phyloP scores from a whole-genome alignment of 2,113 vertebrate genomes.

The Amazona vittata region DNA sequence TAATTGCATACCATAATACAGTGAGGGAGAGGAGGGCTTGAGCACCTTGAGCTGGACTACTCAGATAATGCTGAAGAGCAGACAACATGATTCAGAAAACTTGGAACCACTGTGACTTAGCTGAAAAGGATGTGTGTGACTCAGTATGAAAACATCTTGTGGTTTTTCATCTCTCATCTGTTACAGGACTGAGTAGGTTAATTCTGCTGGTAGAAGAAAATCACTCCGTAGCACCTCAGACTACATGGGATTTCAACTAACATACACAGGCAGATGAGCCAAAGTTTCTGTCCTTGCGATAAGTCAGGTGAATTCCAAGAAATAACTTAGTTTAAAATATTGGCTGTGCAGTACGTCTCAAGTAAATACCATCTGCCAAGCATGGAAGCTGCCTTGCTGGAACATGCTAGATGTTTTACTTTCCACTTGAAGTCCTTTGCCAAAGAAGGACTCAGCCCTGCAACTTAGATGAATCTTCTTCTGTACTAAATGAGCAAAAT shows the following conservation, averaged over 20 bases:
- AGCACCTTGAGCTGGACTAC: not conserved
- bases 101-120: conserved; percentile 4
- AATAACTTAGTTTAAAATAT: not conserved
- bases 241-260: not conserved
- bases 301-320: not conserved
- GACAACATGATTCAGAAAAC: conserved; percentile 2
- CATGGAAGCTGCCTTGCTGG: conserved; percentile 1
- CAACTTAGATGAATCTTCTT: conserved; percentile 8
- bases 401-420: not conserved
- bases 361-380: conserved; percentile 24
- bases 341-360: not conserved
- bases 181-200: not conserved
- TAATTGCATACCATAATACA: not conserved
- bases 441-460: conserved; percentile 48
- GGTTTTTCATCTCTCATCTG: not conserved
- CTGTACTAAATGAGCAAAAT: not conserved
- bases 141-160: conserved; percentile 20
- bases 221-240: not conserved
- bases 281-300: not conserved
- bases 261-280: not conserved
- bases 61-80: not conserved
- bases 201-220: not conserved
- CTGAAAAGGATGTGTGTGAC: conserved; percentile 48
- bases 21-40: not conserved
- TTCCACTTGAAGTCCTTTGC: conserved; percentile 32